These are phyloP conservation scores for Procambarus virginalis DNA, from an alignment of 1,140 invertebrate species.

Conservation along the genomic window DNA sequence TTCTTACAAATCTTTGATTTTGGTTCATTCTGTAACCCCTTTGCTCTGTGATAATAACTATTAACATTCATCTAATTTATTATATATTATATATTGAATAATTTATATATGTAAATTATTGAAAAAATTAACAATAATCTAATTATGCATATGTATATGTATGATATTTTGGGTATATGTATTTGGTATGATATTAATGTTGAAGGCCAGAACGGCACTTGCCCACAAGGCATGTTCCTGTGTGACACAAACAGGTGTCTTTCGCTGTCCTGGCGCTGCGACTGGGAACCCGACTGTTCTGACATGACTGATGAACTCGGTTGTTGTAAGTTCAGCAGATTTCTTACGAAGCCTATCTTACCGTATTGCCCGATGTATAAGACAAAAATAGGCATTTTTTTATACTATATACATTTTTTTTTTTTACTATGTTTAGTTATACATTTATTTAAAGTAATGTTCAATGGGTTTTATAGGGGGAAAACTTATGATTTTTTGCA, in stretches of 20 bases:
- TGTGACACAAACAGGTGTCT: conserved; percentile 79
- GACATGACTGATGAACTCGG: conserved; percentile 87
- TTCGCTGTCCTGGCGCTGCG: conserved; percentile 87
- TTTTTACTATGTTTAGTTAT: too few relatives aligned
- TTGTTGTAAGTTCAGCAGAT: conserved; percentile 74
- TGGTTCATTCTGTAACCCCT: not conserved
- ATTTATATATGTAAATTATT: not conserved
- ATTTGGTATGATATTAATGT: not conserved
- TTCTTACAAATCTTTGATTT: too few relatives aligned
- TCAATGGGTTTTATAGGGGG: too few relatives aligned
- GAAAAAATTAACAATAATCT: too few relatives aligned
- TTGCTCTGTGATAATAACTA: not conserved
- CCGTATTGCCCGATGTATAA: too few relatives aligned
- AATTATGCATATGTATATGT: not conserved
- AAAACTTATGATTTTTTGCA: too few relatives aligned
- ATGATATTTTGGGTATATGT: not conserved
- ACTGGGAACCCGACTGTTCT: conserved; percentile 87
- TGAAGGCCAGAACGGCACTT: conserved; percentile 47
- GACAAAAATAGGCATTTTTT: too few relatives aligned
- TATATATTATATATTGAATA: not conserved
- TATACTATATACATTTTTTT: too few relatives aligned
- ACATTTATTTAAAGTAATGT: too few relatives aligned
- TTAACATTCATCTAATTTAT: not conserved
- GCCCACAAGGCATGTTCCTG: conserved; percentile 35
- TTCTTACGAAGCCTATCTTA: too few relatives aligned